phyloP scores from a whole-genome alignment of 1,140 invertebrate genomes.

The Bombus vancouverensis region DNA sequence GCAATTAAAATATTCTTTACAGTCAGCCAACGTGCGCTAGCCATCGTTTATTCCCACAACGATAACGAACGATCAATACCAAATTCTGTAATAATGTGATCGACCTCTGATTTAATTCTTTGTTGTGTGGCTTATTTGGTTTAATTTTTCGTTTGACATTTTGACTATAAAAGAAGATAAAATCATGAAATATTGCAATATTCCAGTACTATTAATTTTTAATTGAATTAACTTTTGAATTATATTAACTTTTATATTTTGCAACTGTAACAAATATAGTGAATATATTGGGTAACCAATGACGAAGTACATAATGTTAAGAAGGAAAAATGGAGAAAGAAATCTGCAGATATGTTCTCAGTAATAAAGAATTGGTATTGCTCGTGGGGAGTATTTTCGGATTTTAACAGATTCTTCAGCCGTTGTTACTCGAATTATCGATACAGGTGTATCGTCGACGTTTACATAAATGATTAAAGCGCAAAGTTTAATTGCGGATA shows the following conservation, averaged over 20 bases:
- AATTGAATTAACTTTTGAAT: too few species aligned
- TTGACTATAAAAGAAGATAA: too few species aligned
- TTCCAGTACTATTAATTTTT: too few species aligned
- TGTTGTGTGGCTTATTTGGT: not conserved
- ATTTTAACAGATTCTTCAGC: not conserved
- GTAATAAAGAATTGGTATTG: too few species aligned
- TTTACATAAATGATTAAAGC: constrained; percentile 46
- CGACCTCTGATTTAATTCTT: not conserved
- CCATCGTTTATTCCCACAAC: constrained; percentile 60
- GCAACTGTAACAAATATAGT: too few species aligned
- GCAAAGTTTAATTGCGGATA: constrained; percentile 19
- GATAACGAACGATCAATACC: constrained; percentile 52
- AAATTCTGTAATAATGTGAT: constrained; percentile 40
- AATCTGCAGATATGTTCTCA: constrained; percentile 2
- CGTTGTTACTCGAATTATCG: not conserved
- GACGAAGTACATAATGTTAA: too few species aligned
- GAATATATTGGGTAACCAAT: too few species aligned
- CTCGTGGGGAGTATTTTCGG: not conserved
- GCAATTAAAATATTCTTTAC: constrained; percentile 76
- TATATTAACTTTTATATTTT: too few species aligned
- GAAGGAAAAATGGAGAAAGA: not conserved
- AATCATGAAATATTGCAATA: too few species aligned
- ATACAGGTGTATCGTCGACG: not conserved
- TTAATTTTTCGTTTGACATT: too few species aligned
- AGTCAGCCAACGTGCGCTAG: constrained; percentile 37